Percentiles rank a stretch among this genome's conserved stretches.
Evolutionary conservation across 2,113 vertebrate species (phyloP).

Genomic region (Podarcis raffonei): DNA sequence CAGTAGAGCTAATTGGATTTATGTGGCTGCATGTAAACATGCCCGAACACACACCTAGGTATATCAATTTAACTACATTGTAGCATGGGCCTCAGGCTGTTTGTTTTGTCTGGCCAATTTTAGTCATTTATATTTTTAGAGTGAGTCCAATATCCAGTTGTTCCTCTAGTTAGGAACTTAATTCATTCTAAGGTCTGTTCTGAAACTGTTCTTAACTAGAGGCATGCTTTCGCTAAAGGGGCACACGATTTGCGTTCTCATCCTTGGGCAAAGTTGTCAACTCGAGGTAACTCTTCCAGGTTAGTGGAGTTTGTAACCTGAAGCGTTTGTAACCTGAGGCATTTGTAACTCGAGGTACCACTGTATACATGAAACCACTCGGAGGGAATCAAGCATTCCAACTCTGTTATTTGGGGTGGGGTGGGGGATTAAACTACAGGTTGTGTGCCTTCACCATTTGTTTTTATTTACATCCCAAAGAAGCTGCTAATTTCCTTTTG

Average conservation of each 20-base stretch:
- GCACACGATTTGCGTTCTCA: no score
- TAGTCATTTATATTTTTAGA: not conserved
- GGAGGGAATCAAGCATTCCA: not conserved
- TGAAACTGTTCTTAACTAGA: no score
- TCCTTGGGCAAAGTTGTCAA: no score
- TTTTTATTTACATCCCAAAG: constrained; percentile 53
- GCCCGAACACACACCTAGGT: not conserved
- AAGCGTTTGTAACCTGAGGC: no score
- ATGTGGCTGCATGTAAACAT: not conserved
- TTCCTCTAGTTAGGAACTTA: no score
- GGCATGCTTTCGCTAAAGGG: no score
- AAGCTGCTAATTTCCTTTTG: constrained; percentile 39
- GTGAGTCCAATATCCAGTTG: not conserved
- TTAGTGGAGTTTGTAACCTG: no score
- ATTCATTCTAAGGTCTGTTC: no score
- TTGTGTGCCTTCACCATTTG: constrained; percentile 35
- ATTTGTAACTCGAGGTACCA: no score
- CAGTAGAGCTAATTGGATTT: no score
- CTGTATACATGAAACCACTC: not conserved
- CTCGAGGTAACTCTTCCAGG: no score
- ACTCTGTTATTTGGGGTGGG: not conserved
- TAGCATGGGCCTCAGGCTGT: not conserved
- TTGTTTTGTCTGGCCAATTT: not conserved
- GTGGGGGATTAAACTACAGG: constrained; percentile 36
- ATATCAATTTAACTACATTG: not conserved